Evolutionary conservation across 2,113 vertebrate species (phyloP).

Genomic region (Colaptes auratus): DNA sequence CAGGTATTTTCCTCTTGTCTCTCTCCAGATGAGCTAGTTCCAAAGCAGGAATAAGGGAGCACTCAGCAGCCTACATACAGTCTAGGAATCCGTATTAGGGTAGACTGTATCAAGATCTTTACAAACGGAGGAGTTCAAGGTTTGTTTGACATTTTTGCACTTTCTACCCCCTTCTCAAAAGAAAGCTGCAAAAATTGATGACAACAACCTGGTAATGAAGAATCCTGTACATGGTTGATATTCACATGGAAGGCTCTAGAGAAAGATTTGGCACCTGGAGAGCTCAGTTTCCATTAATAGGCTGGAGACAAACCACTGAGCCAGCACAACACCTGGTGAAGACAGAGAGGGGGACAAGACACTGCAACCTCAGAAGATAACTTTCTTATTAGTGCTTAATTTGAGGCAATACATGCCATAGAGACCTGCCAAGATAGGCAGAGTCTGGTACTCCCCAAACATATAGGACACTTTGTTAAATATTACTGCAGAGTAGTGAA

Average conservation of each 20-base stretch:
- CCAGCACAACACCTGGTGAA: background rate
- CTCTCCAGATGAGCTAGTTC: background rate
- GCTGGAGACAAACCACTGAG: background rate
- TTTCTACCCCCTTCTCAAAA: background rate
- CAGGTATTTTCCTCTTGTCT: background rate
- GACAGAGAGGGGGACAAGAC: background rate
- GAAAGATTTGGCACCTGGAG: background rate
- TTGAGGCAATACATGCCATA: background rate
- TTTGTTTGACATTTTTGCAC: background rate
- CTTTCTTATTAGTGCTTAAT: background rate
- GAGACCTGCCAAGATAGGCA: background rate
- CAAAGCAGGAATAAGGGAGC: background rate
- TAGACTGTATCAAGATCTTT: background rate
- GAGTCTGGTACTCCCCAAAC: background rate
- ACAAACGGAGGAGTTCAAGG: background rate
- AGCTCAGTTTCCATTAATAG: background rate
- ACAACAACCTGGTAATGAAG: background rate
- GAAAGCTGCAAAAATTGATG: background rate
- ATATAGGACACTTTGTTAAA: background rate
- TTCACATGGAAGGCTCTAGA: background rate
- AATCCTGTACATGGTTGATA: background rate
- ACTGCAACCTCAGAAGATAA: background rate
- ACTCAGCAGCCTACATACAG: fast-evolving
- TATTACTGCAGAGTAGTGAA: background rate
- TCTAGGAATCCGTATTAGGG: background rate